Base-by-base conservation (phyloP, 92 coral and sea anemone species). In the Porites divaricata region DNA sequence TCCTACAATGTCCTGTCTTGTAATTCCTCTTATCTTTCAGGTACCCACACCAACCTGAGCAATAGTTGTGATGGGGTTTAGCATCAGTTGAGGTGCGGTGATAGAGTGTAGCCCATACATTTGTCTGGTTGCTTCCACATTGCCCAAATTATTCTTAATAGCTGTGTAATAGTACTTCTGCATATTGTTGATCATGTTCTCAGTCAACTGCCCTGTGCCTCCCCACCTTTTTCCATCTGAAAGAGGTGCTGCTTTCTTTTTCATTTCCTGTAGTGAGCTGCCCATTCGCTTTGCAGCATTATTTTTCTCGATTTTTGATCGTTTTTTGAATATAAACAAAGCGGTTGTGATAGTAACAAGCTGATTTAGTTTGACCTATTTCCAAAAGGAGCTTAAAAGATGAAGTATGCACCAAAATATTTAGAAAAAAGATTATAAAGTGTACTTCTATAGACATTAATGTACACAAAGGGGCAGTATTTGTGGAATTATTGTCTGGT, bases 81-180 rank as follows among this genome's bases (percentile, higher is more conserved):
- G 57, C 80, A 75, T 75, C 80, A 54, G 80, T 75, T 15, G 80
- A 75, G 16, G 80, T 64, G 28, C 15, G 57, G 21, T 56, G 68
- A 22, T 75, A 54, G 8, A 76, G 17, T 24, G 56, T 76, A 1
- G 67, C 80, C n/a, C 68, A 58, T 50, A 76, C 64, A 58, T 19
- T 76, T 49, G 21, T 12, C 25, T n/a, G 51, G 69, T 58, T 19
- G 49, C 69, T 22, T 58, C 67, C 3, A 20, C 66, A 24, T 76
- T 14, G n/a, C 81, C 81, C 45, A 76, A 66, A 16, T 76, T 57
- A 67, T 76, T 76, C 7, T 49, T 57, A 1, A 57, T 76, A 13
- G 81, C 69, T 52, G 25, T 53, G 16, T 74, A 63, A 48, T 53
- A 74, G 64, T 53, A 57, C 19, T 76, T 54, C 25, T 76, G 81